These are phyloP conservation scores for Eupithecia exiguata DNA, from an alignment of 2,888 invertebrate species.

Conservation along the genomic window DNA sequence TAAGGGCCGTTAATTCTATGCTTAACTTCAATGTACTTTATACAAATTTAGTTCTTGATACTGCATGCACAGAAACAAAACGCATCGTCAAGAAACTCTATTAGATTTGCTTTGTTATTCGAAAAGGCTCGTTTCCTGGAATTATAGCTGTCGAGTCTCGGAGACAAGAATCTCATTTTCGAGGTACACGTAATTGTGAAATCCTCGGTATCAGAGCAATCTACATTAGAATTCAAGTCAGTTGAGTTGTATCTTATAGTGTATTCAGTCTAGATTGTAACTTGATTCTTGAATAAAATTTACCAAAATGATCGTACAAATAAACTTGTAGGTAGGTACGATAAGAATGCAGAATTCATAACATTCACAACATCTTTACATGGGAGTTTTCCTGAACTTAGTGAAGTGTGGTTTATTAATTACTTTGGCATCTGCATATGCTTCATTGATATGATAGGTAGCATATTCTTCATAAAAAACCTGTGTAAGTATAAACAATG, in stretches of 20 bases:
- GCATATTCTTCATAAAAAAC: not conserved
- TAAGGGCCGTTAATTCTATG: not conserved
- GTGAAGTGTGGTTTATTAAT: not conserved
- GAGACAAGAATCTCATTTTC: not conserved
- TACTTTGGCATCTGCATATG: not conserved
- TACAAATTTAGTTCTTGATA: not conserved
- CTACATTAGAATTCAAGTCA: not conserved
- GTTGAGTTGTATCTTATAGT: not conserved
- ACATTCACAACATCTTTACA: too few species aligned
- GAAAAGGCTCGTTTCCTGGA: not conserved
- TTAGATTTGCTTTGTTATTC: conserved; percentile 3
- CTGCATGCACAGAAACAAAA: not conserved
- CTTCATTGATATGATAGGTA: not conserved
- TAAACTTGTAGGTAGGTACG: too few species aligned
- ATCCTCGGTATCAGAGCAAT: not conserved
- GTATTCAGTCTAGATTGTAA: not conserved
- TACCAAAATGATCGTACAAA: not conserved
- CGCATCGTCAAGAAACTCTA: not conserved
- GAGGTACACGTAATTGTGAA: not conserved
- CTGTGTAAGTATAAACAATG: not conserved
- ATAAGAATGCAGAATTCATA: not conserved
- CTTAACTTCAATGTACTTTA: conserved; percentile 14
- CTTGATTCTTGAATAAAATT: not conserved
- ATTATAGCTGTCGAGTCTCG: not conserved
- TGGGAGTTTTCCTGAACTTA: not conserved